phyloP scores from a whole-genome alignment of 2,888 invertebrate genomes.

The Epinotia nisella region DNA sequence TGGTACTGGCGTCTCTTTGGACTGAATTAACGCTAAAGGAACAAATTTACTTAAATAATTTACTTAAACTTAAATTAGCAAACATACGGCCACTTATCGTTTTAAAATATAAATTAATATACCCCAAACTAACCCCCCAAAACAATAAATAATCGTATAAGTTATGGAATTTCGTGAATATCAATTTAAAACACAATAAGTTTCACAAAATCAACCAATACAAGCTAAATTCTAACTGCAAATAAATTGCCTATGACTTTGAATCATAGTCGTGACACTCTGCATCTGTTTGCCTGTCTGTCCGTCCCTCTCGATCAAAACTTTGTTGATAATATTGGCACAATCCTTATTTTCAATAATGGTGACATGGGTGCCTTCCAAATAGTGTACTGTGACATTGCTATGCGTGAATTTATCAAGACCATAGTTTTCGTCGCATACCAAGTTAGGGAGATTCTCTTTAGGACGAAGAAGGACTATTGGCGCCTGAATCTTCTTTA shows the following conservation, averaged over 20 bases:
- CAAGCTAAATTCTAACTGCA: conserved; percentile 43
- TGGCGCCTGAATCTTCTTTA: conserved; percentile 82
- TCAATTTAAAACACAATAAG: background rate
- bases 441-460: conserved; percentile 78
- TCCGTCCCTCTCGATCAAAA: conserved; percentile 58
- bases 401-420: conserved; percentile 84
- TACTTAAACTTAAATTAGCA: conserved; percentile 47
- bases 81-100: conserved; percentile 61
- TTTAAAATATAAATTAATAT: conserved; percentile 36
- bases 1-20: conserved; percentile 73
- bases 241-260: conserved; percentile 64
- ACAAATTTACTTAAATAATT: conserved; percentile 28
- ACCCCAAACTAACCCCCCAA: conserved; percentile 49
- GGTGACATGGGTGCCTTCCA: conserved; percentile 90
- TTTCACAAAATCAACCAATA: conserved; percentile 14
- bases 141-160: conserved; percentile 39
- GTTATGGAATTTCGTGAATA: conserved; percentile 27
- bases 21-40: conserved; percentile 51
- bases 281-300: conserved; percentile 59
- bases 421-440: conserved; percentile 87
- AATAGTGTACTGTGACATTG: conserved; percentile 84
- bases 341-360: conserved; percentile 88
- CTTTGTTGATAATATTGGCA: conserved; percentile 86
- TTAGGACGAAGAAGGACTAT: conserved; percentile 87
- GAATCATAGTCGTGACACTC: conserved; percentile 72